Evolutionary conservation across 2,888 invertebrate species (phyloP), one percentile per base, ranked within the genome.

Genomic region (Prostheceraeus crozeri): DNA sequence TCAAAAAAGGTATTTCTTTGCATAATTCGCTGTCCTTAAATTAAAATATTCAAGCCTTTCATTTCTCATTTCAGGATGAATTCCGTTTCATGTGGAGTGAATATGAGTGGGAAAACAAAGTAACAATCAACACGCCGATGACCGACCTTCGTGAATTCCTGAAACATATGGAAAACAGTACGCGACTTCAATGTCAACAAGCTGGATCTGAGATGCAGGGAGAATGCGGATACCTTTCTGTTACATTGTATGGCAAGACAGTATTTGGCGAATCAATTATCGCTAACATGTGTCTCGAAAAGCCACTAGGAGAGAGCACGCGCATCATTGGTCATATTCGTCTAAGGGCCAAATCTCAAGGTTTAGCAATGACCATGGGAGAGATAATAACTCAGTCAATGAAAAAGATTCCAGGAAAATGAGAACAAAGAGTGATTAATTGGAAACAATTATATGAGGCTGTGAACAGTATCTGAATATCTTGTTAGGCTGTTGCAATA

Each of bases 101-200:
- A 81, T 99, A 99, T 79, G 98, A 99, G 79, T 99, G 98, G 98
- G 98, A 99, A 80, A 99, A 99, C 78, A 99, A 99, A 83, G 91
- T 89, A 36, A 85, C 90, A 0, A 93, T 96, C 1, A 89, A 89
- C 75, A 98, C 98, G 1, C 75, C 76, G 62, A 84, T 98, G 65
- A 86, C 86, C 0, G 93, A 94, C 75, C 81, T 98, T 60, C 83
- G 87, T 65, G 89, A 89, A 66, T 99, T 94, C 79, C 81, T 99
- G 58, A 84, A 85, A 63, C 91, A 94, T 72, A 80, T 99, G 55
- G 80, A 96, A 59, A 84, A 85, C 66, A 88, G 89, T 68, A 98
- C 98, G 62, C n/a, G n/a, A n/a, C n/a, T n/a, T n/a, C n/a, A n/a
- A n/a, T n/a, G n/a, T n/a, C n/a, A n/a, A n/a, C n/a, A n/a, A n/a